phyloP scores from a whole-genome alignment of 2,113 vertebrate genomes.

The Ellobius talpinus region DNA sequence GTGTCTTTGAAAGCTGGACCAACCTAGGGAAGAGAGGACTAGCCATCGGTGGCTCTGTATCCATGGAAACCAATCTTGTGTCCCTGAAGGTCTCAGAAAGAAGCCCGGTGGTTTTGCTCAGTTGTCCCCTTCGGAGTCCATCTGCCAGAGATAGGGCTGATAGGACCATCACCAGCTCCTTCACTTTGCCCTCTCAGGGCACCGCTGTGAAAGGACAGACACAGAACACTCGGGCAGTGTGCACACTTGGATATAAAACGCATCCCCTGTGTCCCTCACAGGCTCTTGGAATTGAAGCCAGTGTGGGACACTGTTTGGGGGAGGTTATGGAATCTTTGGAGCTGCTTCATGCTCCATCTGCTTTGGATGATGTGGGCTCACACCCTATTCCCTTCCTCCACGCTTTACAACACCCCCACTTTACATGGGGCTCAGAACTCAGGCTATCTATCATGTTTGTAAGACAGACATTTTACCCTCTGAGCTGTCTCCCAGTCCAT shows the following conservation, averaged over 20 bases:
- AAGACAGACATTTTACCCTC: neutral
- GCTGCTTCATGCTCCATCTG: neutral
- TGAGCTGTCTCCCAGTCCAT: neutral
- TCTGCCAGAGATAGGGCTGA: neutral
- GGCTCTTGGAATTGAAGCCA: neutral
- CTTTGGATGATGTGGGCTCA: neutral
- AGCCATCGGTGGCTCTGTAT: accelerated
- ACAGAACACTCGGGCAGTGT: neutral
- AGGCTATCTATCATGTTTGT: neutral
- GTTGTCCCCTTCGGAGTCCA: neutral
- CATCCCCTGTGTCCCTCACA: too few relatives aligned
- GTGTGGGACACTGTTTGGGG: neutral
- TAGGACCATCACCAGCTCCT: neutral
- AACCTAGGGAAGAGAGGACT: neutral
- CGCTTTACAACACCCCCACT: neutral
- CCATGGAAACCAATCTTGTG: neutral
- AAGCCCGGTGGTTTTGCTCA: neutral
- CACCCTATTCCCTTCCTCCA: too few relatives aligned
- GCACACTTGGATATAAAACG: neutral
- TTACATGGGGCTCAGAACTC: too few relatives aligned
- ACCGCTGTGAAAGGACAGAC: neutral
- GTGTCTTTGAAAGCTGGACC: neutral
- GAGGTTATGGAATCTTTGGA: neutral
- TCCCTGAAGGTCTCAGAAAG: neutral
- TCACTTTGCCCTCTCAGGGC: neutral